Evolutionary conservation across 30 jellyfish, hydroid and myxozoan genomes (phyloP), one percentile per base, ranked within the genome.

Genomic region (Turritopsis dohrnii): DNA sequence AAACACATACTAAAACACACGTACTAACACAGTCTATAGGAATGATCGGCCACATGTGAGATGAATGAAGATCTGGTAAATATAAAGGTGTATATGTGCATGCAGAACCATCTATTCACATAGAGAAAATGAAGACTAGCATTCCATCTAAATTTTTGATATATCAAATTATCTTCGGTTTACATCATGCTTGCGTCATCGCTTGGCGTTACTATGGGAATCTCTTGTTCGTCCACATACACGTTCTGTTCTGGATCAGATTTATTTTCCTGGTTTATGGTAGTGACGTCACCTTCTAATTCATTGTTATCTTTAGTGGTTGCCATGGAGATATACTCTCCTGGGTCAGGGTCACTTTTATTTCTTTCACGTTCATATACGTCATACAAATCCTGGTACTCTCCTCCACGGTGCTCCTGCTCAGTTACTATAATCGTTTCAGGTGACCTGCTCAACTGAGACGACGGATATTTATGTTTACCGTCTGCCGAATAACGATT

Each of bases 191-290:
- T 1, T 8, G 19, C 72, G 1, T 80, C 83, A 30, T 80, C 87
- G 53, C 87, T 80, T 24, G 87, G 87, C 0, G 79, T 65, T 18
- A 80, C 87, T 1, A 80, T 80, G 1, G 87, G 87, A 1, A 53
- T 80, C 65, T 77, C 85, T 77, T 77, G 85, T 29, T 80, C 87
- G 26, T 80, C 87, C 18, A 65, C 81, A 26, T 53, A 80, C 41
- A 80, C 87, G 28, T 80, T 80, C 16, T 80, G 82, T 21, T 53
- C 82, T 77, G 21, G 75, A 5, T 28, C 71, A 74, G 53, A 30
- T 7, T 77, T 30, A 1, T 28, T 77, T 60, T 77, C 85, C 72
- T 60, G 71, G 21, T 66, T 66, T 7, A 28, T 60, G 18, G 18
- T 18, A 1, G 7, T 29, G 29, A 23, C 65, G 8, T 13, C 24